Evolutionary conservation across 53 echinoderm and acorn worm species (phyloP).

Genomic region (Paracentrotus lividus): DNA sequence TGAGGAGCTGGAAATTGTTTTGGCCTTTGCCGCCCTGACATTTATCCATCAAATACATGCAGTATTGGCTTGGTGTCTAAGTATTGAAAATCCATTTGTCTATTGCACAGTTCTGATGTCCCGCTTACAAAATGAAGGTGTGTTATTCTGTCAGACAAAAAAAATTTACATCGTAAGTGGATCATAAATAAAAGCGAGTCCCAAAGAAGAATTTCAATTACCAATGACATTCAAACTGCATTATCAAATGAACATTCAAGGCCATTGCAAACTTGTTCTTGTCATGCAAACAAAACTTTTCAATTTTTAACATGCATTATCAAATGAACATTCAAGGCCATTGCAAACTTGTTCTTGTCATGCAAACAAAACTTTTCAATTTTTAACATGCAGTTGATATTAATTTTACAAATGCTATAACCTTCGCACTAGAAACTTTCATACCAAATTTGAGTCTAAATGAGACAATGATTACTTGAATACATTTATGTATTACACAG

Average conservation of each 20-base stretch:
- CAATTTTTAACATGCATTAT: background rate
- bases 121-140: background rate
- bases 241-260: background rate
- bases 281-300: background rate
- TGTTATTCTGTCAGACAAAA: slow-evolving; percentile 5
- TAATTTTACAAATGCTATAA: too few relatives aligned
- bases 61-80: background rate
- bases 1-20: slow-evolving; percentile 28
- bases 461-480: too few relatives aligned
- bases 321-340: background rate
- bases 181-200: background rate
- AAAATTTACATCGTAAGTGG: background rate
- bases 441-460: too few relatives aligned
- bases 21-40: slow-evolving; percentile 24
- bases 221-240: background rate
- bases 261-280: background rate
- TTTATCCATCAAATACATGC: slow-evolving; percentile 20
- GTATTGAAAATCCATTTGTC: slow-evolving; percentile 51
- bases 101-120: background rate
- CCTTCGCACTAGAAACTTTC: too few relatives aligned
- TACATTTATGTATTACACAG: too few relatives aligned
- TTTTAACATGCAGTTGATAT: background rate
- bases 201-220: background rate
- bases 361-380: background rate
- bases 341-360: background rate